Base-by-base conservation (phyloP, 1,140 invertebrate genomes). In the Antheraea mylitta region DNA sequence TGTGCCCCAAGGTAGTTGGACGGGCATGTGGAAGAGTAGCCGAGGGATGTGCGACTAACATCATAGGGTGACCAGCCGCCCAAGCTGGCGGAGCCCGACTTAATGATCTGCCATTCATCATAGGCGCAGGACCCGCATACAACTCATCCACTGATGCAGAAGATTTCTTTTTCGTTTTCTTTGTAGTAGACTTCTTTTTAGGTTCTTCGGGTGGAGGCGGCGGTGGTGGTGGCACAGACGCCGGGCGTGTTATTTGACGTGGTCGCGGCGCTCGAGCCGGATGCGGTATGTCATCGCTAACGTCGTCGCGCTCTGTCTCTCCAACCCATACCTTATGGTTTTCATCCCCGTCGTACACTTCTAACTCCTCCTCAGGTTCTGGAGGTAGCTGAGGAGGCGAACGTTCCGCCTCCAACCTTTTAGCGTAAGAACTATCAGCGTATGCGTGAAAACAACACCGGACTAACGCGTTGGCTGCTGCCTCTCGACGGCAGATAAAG, bases 401-500 rank as follows among this genome's bases (percentile, higher is more conserved):
- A n/a, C 88, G 79, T 71, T 90, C 90, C 10, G 86, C 92, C 72
- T 97, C 96, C 59, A 97, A 93, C 71, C 96, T 96, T 81, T 96
- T 97, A 22, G 97, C 98, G 83, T 98, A 98, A 68, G 97, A 97
- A 73, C 97, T 98, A 90, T 98, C 98, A 0, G 98, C 98, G 88
- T 98, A 98, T 19, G 98, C 97, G 91, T 98, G 98, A 88, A 99
- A 99, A 92, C 98, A 98, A 90, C 98, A 98, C 73, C 97, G 93
- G 48, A 99, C 98, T 79, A 98, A 93, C 68, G 98, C 98, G 85
- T 99, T 99, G 45, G 98, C 98, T 7, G 98, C 98, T 87, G 98
- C 97, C 91, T 98, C 98, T 60, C 97, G 95, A 81, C 98, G 98
- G 92, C 98, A 99, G 78, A 99, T 98, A 90, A 99, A 99, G 36